Conservation (phyloP, 2,113 vertebrate species). For the Reinhardtius hippoglossoides region DNA sequence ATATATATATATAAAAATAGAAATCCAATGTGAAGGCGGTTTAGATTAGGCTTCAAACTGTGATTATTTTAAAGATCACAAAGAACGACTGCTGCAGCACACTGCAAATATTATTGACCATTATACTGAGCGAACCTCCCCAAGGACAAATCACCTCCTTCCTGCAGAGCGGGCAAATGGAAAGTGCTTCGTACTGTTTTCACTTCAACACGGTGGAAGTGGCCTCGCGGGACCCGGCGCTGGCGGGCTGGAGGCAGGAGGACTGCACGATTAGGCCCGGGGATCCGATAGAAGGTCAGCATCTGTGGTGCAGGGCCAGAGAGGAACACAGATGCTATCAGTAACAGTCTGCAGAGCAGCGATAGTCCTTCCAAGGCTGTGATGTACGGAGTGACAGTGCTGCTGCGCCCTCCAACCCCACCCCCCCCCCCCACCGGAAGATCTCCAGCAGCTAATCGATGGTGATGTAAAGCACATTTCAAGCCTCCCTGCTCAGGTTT, state of each 20-base stretch:
- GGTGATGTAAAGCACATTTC: slow-evolving; percentile 50
- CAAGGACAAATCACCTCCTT: slow-evolving; percentile 40
- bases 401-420: slow-evolving; percentile 48
- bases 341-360: slow-evolving; percentile 58
- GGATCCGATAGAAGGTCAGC: slow-evolving; percentile 71
- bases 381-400: slow-evolving; percentile 50
- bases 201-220: slow-evolving; percentile 42
- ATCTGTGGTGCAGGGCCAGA: slow-evolving; percentile 52
- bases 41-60: slow-evolving; percentile 19
- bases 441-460: slow-evolving; percentile 62
- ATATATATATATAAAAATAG: neutral
- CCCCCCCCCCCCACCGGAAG: slow-evolving; percentile 11
- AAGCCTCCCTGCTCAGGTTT: slow-evolving; percentile 25
- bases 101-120: slow-evolving; percentile 48
- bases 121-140: slow-evolving; percentile 40
- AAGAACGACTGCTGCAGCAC: slow-evolving; percentile 7
- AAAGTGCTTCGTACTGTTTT: slow-evolving; percentile 62
- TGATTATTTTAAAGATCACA: slow-evolving; percentile 51
- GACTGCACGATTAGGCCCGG: slow-evolving; percentile 59
- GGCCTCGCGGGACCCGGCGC: slow-evolving; percentile 41
- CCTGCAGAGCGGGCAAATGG: slow-evolving; percentile 37
- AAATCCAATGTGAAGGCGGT: slow-evolving; percentile 10
- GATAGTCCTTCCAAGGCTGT: slow-evolving; percentile 59
- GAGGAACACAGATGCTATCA: slow-evolving; percentile 74
- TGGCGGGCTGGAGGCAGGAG: slow-evolving; percentile 45